Evolutionary conservation across 2,797 vertebrate species (phyloP), one percentile per base, ranked within the genome.

Genomic region (Xenentodon cancila): DNA sequence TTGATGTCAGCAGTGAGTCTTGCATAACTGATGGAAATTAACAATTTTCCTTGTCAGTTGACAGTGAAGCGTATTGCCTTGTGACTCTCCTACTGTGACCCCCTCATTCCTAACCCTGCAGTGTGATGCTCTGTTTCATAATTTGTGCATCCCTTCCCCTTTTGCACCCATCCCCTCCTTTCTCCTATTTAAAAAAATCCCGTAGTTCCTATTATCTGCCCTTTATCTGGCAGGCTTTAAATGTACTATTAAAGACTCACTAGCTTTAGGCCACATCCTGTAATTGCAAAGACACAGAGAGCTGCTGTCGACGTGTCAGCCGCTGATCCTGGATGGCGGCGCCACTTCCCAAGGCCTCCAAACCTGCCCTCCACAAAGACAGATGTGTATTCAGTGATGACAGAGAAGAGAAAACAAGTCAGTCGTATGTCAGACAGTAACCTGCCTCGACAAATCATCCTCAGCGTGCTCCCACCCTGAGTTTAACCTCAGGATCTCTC

Each of bases 261-360:
- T 37, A 11, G 49, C 22, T 47, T 59, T 20, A 47, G 30, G 64
- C 20, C 20, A 67, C 49, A 40, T 67, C 64, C 49, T 59, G 55
- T 59, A 48, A 59, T 40, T 46, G 40, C 20, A 67, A 48, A 53
- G 17, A 9, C 18, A 45, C 44, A 34, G 63, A 12, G 64, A 77
- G 53, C 73, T 84, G 66, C 68, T 82, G 82, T 56, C 64, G 64
- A 79, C 7, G 45, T 64, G 73, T 80, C 63, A 54, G 37, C 30
- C n/a, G 58, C 49, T 77, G 64, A 75, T 70, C 57, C 43, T 21
- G 30, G 32, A 13, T 73, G 79, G 61, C 62, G 43, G 54, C 15
- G 0, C 50, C 44, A 27, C 52, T 68, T 63, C 49, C 58, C 56
- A 43, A 7, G n/a, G 27, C 45, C 48, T 22, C 34, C 20, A 16